Conservation (phyloP, 2,888 invertebrate genomes). For the Didymodactylos carnosus region DNA sequence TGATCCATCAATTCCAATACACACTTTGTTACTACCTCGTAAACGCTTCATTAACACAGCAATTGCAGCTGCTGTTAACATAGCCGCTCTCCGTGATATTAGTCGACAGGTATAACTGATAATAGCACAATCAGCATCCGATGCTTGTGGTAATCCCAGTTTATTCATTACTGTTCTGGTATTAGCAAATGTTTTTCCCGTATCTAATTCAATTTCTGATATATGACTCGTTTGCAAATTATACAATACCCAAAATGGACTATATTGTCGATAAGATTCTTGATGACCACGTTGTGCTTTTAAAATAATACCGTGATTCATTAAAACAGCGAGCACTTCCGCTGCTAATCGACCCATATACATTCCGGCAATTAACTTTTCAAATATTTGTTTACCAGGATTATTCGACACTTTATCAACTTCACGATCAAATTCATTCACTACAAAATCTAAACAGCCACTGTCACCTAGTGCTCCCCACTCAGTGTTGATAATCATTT, state of each 20-base stretch:
- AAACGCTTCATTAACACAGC: neutral
- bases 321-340: neutral
- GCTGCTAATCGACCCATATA: slow-evolving; percentile 39
- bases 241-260: neutral
- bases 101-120: slow-evolving; percentile 14
- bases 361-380: slow-evolving; percentile 59
- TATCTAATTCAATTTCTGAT: slow-evolving; percentile 15
- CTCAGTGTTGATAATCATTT: slow-evolving; percentile 55
- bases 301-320: neutral
- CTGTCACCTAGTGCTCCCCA: slow-evolving; percentile 75
- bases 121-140: slow-evolving; percentile 14
- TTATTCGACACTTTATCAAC: slow-evolving; percentile 66
- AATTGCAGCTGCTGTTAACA: slow-evolving; percentile 9
- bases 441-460: slow-evolving; percentile 61
- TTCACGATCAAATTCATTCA: slow-evolving; percentile 52
- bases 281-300: neutral
- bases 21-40: neutral
- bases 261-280: neutral
- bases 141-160: slow-evolving; percentile 8
- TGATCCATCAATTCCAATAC: neutral
- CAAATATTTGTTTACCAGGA: slow-evolving; percentile 54
- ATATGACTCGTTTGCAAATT: slow-evolving; percentile 11
- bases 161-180: slow-evolving; percentile 12
- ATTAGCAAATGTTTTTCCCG: slow-evolving; percentile 11
- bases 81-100: slow-evolving; percentile 13